Evolutionary conservation across 2,888 invertebrate genomes (phyloP).

Genomic region (Tiliacea citrago): DNA sequence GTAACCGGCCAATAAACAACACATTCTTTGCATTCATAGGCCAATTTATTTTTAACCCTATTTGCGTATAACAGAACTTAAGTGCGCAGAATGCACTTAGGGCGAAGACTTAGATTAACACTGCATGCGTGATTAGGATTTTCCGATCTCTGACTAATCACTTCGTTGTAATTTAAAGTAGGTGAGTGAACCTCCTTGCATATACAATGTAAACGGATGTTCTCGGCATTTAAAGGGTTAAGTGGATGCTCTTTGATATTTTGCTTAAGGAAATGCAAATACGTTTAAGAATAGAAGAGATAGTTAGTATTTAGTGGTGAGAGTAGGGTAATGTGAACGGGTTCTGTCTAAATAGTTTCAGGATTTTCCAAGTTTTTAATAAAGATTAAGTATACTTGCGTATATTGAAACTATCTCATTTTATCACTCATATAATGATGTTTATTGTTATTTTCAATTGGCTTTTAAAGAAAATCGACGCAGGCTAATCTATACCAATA

Average conservation of each 20-base stretch:
- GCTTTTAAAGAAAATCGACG: neutral
- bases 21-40: conserved; percentile 13
- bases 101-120: conserved; percentile 41
- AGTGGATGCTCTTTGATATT: conserved; percentile 38
- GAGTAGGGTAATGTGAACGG: neutral
- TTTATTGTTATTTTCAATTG: neutral
- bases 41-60: conserved; percentile 46
- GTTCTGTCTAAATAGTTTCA: neutral
- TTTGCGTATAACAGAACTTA: conserved; percentile 48
- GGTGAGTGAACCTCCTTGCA: conserved; percentile 38
- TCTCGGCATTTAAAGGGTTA: conserved; percentile 29
- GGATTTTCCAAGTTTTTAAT: neutral
- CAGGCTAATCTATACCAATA: neutral
- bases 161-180: conserved; percentile 50
- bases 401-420: neutral
- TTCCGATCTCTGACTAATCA: conserved; percentile 55
- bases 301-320: conserved; percentile 3
- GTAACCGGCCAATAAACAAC: neutral
- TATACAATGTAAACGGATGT: conserved; percentile 59
- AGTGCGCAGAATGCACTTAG: conserved; percentile 56
- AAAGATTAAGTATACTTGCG: neutral
- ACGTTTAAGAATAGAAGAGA: conserved; percentile 21
- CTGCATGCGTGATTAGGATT: conserved; percentile 56
- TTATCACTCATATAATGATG: neutral
- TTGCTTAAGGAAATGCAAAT: conserved; percentile 45